Evolutionary conservation across 2,888 invertebrate genomes (phyloP).

Genomic region (Caenorhabditis sulstoni): DNA sequence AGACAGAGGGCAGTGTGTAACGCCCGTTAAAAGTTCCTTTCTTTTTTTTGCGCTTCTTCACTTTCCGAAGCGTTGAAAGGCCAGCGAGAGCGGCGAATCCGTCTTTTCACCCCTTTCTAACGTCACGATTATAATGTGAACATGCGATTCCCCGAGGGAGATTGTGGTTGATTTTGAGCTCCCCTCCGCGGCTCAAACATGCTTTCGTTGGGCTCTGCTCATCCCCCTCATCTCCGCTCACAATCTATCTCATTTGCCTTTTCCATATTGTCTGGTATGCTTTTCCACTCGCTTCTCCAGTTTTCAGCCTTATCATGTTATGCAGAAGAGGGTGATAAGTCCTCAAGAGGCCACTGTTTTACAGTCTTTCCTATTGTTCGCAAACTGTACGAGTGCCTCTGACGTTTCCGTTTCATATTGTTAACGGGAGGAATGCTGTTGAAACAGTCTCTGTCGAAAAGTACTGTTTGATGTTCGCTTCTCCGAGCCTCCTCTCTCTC

Average conservation of each 20-base stretch:
- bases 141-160: constrained; percentile 34
- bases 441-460: constrained; percentile 29
- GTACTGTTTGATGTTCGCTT: constrained; percentile 51
- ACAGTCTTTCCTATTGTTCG: background rate
- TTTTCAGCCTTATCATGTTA: background rate
- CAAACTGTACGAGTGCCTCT: constrained; percentile 23
- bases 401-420: constrained; percentile 21
- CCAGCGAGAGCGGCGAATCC: too few species aligned
- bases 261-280: too few species aligned
- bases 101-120: background rate
- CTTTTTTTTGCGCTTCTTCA: constrained; percentile 4
- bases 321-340: too few species aligned
- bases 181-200: constrained; percentile 19
- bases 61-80: constrained; percentile 28
- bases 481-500: constrained; percentile 9
- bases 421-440: constrained; percentile 41
- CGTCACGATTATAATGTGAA: constrained; percentile 56
- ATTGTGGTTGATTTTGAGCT: constrained; percentile 11
- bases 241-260: constrained; percentile 1
- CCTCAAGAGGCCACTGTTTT: background rate
- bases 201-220: constrained; percentile 20
- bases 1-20: constrained; percentile 22
- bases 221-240: constrained; percentile 20
- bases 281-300: constrained; percentile 13
- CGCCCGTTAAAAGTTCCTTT: constrained; percentile 18